Evolutionary conservation across 2,113 vertebrate genomes (phyloP).

Genomic region (Macrotis lagotis): DNA sequence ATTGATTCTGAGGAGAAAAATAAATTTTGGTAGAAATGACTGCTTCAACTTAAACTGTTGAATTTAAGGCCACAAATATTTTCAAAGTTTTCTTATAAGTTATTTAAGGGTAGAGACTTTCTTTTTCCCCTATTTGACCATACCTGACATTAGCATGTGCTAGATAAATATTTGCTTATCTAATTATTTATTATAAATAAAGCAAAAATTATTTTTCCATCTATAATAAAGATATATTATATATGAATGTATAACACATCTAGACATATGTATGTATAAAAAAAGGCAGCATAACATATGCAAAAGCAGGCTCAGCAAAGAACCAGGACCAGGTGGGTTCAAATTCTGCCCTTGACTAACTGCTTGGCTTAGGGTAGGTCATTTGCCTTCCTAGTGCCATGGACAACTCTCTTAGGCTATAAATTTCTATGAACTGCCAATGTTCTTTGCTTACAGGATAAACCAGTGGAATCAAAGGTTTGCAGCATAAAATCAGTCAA

Average conservation of each 20-base stretch:
- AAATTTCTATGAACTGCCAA: background rate
- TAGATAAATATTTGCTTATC: background rate
- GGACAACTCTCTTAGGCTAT: background rate
- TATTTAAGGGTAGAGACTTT: background rate
- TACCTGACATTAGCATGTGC: background rate
- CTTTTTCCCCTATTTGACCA: background rate
- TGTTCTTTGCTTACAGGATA: background rate
- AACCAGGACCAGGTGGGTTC: background rate
- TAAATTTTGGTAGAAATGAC: slow-evolving; percentile 18
- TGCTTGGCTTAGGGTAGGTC: background rate
- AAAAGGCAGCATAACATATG: background rate
- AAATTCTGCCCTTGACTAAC: background rate
- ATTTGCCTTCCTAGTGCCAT: background rate
- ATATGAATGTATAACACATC: too few species aligned
- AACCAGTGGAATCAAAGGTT: background rate
- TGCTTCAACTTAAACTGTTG: background rate
- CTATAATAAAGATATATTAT: background rate
- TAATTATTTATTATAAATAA: slow-evolving; percentile 19
- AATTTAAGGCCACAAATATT: background rate
- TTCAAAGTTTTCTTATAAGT: slow-evolving; percentile 13
- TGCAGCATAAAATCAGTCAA: background rate
- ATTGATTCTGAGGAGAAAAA: background rate
- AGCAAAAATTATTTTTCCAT: background rate
- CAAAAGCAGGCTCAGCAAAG: background rate
- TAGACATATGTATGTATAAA: background rate